Evolutionary conservation across 2,888 invertebrate genomes (phyloP), one percentile per base, ranked within the genome.

Genomic region (Lasius platythorax): DNA sequence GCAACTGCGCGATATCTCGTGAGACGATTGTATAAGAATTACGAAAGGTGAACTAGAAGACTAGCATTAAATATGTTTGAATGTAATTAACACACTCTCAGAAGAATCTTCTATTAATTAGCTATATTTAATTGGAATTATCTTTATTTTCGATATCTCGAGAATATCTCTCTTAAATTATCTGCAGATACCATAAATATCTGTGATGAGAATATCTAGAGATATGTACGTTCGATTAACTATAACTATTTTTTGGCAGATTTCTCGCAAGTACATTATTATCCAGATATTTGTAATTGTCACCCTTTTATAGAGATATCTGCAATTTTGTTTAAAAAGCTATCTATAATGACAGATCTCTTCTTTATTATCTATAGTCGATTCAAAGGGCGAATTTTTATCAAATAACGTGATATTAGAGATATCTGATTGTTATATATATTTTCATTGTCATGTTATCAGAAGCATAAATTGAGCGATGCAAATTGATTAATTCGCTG

Each of bases 401-500:
- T 53, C 66, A 40, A 23, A 37, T 23, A n/a, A 0, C 12, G 30
- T 46, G 15, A 12, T n/a, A 15, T 18, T 4, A 18, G n/a, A 28
- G 40, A 37, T 11, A 40, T 11, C 5, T 33, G 6, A 46, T 33
- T 15, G 28, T 28, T 28, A 40, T 12, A n/a, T 67, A 18, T 56
- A 76, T 66, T 76, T 28, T 66, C 12, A 53, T 67, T 76, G 67
- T 40, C 68, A 43, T n/a, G n/a, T 78, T 78, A 58, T 58, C 78
- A 40, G 4, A 67, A 4, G 9, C 68, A 66, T 61, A 82, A 90
- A 87, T 82, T 74, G 72, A 85, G 56, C 68, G 82, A 84, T 18
- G 23, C 61, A 72, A 90, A 89, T 89, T 90, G 87, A 90, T 90
- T 85, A 86, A 85, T 83, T 83, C 83, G 67, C 46, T 75, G 40